These are phyloP conservation scores for Ochropleura leucogaster DNA, from an alignment of 2,888 invertebrate species.

Conservation along the genomic window DNA sequence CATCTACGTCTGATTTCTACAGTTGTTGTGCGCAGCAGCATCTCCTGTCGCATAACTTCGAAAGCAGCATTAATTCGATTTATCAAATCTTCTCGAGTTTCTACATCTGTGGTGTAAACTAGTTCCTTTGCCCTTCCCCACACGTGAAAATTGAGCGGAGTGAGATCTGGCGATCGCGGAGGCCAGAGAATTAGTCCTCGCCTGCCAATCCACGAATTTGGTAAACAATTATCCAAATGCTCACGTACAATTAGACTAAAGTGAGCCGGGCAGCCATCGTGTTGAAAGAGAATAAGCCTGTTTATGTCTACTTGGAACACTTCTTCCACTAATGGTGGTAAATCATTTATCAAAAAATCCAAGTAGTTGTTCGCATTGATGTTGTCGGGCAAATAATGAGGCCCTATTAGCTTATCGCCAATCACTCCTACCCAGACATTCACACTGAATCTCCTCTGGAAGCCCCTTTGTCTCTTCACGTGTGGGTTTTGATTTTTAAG, in stretches of 20 bases:
- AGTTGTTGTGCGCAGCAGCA: background rate
- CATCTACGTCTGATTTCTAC: background rate
- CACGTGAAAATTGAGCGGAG: conserved; percentile 18
- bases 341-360: background rate
- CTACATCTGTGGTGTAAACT: too few species aligned
- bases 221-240: background rate
- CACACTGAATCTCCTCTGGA: background rate
- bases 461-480: background rate
- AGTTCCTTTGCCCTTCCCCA: conserved; percentile 1
- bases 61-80: background rate
- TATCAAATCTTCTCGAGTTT: background rate
- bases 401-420: background rate
- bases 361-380: background rate
- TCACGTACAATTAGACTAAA: background rate
- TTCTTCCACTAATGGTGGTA: background rate
- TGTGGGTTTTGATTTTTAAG: background rate
- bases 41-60: background rate
- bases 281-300: conserved; percentile 2
- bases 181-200: conserved; percentile 8
- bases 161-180: conserved; percentile 13
- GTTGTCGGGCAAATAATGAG: background rate
- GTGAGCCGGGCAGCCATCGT: conserved; percentile 10
- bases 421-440: background rate
- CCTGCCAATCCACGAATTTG: conserved; percentile 6
- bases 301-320: background rate